Evolutionary conservation across 2,113 vertebrate species (phyloP), one percentile per base, ranked within the genome.

Genomic region (Crotalus tigris): DNA sequence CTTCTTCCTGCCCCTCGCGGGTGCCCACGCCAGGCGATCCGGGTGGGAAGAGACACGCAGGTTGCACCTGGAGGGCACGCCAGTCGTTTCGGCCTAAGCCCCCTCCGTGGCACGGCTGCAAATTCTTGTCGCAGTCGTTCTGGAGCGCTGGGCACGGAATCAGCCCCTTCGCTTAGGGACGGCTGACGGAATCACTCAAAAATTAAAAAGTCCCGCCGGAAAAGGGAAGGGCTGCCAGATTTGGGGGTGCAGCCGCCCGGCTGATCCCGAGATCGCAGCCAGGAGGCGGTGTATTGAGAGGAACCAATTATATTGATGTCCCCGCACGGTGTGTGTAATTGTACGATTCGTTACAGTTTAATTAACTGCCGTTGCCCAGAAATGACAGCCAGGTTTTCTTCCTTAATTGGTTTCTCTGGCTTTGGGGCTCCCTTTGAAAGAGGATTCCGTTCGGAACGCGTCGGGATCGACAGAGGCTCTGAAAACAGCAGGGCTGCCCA

Each of bases 131-230:
- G 13, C 29, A 33, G 29, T 29, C 29, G 0, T 2, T 33, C 64
- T 3, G n/a, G n/a, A 33, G 15, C 15, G 13, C 69, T n/a, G 2
- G 13, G 7, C 12, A 1, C 69, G 3, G 64, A 39, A 1, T 0
- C n/a, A 8, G 0, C n/a, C 6, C 2, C 5, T 19, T 6, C 7
- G 0, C 15, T 8, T 3, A 1, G 1, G n/a, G 69, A 15, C n/a
- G 7, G 69, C 69, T 81, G 69, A n/a, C 2, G n/a, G 33, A 3
- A 3, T 3, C 6, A 4, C 2, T 7, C 1, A 0, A 7, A 19
- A 33, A 33, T 1, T 26, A 5, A 2, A 2, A 29, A n/a, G 64
- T n/a, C 64, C 64, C 2, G 29, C 12, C 29, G 1, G 64, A 33
- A 33, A n/a, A 17, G n/a, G 69, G 3, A 7, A 75, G 13, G 69